Evolutionary conservation across 2,888 invertebrate genomes (phyloP).

Genomic region (Nysson spinosus): DNA sequence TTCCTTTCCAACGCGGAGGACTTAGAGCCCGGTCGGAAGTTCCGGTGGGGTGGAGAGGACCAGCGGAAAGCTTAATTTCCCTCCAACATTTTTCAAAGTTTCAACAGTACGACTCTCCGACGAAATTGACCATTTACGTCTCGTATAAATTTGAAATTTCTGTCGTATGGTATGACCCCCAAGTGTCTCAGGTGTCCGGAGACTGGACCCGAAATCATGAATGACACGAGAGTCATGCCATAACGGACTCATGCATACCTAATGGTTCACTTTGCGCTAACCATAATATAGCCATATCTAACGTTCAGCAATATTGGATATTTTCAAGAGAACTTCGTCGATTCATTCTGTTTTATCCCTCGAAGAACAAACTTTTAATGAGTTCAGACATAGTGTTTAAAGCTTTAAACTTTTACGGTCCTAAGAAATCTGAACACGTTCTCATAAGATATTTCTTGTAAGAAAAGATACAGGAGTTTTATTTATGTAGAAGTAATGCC

Average conservation of each 20-base stretch:
- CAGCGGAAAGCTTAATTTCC: constrained; percentile 44
- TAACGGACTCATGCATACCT: constrained; percentile 1
- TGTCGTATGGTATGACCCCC: too few species aligned
- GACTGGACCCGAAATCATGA: too few species aligned
- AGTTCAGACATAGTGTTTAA: constrained; percentile 46
- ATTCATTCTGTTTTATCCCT: constrained; percentile 38
- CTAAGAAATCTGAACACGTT: constrained; percentile 28
- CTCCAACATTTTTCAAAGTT: constrained; percentile 54
- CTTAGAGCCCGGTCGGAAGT: constrained; percentile 32
- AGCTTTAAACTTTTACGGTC: constrained; percentile 34
- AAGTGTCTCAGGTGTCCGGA: too few species aligned
- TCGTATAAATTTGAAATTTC: too few species aligned
- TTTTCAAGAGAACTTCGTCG: constrained; percentile 33
- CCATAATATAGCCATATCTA: constrained; percentile 10
- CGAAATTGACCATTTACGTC: constrained; percentile 12
- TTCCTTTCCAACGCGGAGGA: constrained; percentile 3
- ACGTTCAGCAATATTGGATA: constrained; percentile 22
- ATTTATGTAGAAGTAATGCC: too few species aligned
- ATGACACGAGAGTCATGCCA: too few species aligned
- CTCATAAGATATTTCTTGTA: constrained; percentile 12
- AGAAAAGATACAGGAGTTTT: neutral
- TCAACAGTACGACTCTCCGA: constrained; percentile 7
- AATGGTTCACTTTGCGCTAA: neutral
- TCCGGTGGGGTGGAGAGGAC: constrained; percentile 5
- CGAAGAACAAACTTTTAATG: constrained; percentile 45